These are phyloP conservation scores for Stichopus horrens DNA, from an alignment of 53 echinoderm and acorn worm species.

Conservation along the genomic window DNA sequence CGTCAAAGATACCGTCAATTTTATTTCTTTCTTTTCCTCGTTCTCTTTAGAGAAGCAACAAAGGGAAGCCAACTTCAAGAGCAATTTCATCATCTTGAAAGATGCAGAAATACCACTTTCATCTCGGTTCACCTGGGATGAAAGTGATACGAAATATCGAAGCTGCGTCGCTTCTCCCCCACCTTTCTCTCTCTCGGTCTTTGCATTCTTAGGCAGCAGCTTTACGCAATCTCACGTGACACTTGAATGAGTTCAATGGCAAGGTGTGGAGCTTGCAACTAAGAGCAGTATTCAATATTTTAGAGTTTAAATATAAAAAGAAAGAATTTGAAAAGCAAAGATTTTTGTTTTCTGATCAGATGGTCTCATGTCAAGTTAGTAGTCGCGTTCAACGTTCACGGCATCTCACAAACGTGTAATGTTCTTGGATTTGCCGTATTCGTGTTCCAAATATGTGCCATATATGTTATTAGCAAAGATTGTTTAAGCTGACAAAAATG, in stretches of 20 bases:
- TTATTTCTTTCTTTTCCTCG: no score
- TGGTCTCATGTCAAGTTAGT: no score
- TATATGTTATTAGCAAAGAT: no score
- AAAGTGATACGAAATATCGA: neutral
- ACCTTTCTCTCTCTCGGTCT: neutral
- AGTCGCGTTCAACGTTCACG: no score
- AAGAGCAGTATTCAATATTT: no score
- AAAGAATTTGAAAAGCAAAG: no score
- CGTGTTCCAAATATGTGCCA: no score
- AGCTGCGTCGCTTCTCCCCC: neutral
- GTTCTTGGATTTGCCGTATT: no score
- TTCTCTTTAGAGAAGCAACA: neutral
- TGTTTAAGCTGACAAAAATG: no score
- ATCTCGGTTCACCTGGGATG: neutral
- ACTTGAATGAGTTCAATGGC: neutral
- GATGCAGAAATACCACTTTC: neutral
- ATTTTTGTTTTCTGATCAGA: no score
- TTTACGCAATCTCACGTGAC: neutral
- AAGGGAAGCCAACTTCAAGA: neutral
- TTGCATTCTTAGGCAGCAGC: neutral
- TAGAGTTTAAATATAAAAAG: no score
- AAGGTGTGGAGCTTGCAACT: neutral
- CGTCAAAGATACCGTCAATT: neutral
- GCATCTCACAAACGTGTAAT: no score
- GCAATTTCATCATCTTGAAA: neutral